Evolutionary conservation across 2,888 invertebrate genomes (phyloP), one percentile per base, ranked within the genome.

Genomic region (Trilocha varians): DNA sequence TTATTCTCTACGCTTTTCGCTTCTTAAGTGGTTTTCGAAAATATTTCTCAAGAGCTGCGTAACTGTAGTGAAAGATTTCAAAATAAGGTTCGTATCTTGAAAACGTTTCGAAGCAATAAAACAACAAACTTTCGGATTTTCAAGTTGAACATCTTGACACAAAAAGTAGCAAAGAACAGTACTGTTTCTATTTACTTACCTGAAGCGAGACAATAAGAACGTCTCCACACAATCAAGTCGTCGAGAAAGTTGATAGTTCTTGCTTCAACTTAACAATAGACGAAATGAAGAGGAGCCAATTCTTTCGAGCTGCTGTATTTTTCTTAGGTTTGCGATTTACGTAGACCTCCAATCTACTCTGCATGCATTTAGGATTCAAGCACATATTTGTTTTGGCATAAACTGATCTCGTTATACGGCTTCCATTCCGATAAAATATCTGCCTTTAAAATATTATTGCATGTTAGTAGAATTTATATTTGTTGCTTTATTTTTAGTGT

Each of bases 211-310:
- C 80, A 82, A 78, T 79, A 76, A 74, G 72, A 66, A 71, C 73
- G 78, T 76, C 73, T 77, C 72, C 77, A 72, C 75, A 77, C 78
- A 80, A 80, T 78, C 82, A 77, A 67, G 65, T 63, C 65, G 65
- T 67, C 77, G 69, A 67, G 72, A 72, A 75, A 79, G 64, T 82
- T 78, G 78, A 80, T 79, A 82, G 79, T 82, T 80, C 72, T 70
- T 75, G 68, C 70, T 79, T 82, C 78, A 76, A 76, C 73, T 78
- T 74, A 71, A 85, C 82, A 84, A 84, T 82, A 67, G 80, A 72
- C 72, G 77, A 78, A 83, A 85, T 83, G 80, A 80, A 74, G 73
- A 78, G 70, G 59, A 73, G 75, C 78, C 80, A 80, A 78, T 80
- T 80, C 77, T 75, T 77, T 70, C 66, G 66, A 69, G 72, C 73